Percentiles rank a stretch among this genome's conserved stretches.
Evolutionary conservation across 2,113 vertebrate genomes (phyloP).

Genomic region (Theristicus caerulescens): DNA sequence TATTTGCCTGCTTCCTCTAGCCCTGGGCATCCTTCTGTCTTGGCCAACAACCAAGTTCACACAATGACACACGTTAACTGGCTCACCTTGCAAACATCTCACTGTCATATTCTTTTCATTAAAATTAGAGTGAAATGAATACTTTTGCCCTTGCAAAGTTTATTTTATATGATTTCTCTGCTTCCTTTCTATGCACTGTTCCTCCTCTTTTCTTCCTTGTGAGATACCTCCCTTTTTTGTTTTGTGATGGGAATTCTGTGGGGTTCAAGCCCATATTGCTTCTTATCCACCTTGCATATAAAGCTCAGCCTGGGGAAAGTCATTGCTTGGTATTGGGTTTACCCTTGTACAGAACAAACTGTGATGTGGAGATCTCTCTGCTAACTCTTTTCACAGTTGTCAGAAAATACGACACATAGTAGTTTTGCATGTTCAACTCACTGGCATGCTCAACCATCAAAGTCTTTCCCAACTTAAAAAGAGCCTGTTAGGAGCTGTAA

Average conservation of each 20-base stretch:
- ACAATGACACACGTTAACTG: background rate
- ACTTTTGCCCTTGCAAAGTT: background rate
- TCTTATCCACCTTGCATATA: background rate
- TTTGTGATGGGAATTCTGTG: fast-evolving
- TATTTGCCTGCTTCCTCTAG: background rate
- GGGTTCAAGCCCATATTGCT: background rate
- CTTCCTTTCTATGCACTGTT: background rate
- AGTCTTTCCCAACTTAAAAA: background rate
- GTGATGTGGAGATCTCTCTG: background rate
- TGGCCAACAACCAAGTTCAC: background rate
- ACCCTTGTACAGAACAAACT: background rate
- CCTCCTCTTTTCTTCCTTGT: background rate
- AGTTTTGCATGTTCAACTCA: background rate
- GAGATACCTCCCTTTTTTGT: background rate
- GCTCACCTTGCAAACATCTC: background rate
- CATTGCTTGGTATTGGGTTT: background rate
- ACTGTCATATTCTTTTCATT: background rate
- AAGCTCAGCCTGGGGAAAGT: background rate
- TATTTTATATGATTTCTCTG: background rate
- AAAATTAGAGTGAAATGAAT: background rate
- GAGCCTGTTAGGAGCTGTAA: background rate
- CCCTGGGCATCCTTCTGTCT: no score
- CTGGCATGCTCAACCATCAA: background rate
- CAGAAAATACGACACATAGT: background rate
- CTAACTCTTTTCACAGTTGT: background rate